Evolutionary conservation across 2,888 invertebrate genomes (phyloP).

Genomic region (Protonemura montana): DNA sequence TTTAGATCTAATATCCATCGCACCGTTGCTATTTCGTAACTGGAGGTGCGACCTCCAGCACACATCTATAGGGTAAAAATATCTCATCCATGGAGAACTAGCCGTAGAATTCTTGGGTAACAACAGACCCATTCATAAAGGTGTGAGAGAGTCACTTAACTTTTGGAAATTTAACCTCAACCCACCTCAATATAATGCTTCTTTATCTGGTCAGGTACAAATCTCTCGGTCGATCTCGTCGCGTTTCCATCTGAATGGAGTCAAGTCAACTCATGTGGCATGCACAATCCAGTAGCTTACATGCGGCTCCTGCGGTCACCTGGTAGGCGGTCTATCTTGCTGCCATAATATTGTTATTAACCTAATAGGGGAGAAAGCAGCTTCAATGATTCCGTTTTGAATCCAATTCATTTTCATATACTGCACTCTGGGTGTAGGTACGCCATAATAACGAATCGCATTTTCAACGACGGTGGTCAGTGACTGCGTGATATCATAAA

Average conservation of each 20-base stretch:
- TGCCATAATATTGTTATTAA: neutral
- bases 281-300: conserved; percentile 24
- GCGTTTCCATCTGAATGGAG: neutral
- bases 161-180: neutral
- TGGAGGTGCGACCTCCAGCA: too few species aligned
- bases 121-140: conserved; percentile 18
- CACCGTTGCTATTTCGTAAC: too few species aligned
- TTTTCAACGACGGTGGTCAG: neutral
- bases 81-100: neutral
- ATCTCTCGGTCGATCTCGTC: neutral
- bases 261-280: neutral
- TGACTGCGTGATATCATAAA: neutral
- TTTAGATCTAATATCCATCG: too few species aligned
- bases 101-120: neutral
- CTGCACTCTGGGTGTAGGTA: neutral
- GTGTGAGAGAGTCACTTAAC: neutral
- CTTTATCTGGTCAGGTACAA: conserved; percentile 28
- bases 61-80: too few species aligned
- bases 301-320: neutral
- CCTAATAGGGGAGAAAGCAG: neutral
- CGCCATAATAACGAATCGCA: neutral
- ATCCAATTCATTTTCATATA: neutral
- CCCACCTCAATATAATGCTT: conserved; percentile 29
- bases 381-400: neutral
- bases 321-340: neutral